phyloP scores from a whole-genome alignment of 2,113 vertebrate species.

The Astatoreochromis straeleni region DNA sequence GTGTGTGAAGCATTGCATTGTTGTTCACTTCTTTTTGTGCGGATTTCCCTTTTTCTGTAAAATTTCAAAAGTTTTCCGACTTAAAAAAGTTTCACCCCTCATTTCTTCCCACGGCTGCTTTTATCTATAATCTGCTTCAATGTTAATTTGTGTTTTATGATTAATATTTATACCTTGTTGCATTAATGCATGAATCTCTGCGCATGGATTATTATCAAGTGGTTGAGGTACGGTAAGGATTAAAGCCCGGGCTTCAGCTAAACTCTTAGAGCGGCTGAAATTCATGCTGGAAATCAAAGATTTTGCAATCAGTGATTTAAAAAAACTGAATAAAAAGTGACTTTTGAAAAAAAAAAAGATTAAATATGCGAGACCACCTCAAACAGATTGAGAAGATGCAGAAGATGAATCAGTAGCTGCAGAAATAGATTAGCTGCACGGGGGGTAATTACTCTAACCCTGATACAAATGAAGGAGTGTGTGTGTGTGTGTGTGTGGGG shows the following conservation, averaged over 20 bases:
- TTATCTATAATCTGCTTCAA: background rate
- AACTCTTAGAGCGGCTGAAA: background rate
- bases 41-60: background rate
- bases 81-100: background rate
- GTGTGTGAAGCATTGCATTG: background rate
- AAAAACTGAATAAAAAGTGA: background rate
- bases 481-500: background rate
- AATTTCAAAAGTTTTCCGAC: background rate
- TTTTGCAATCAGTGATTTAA: background rate
- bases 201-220: background rate
- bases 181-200: background rate
- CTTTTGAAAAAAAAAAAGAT: background rate
- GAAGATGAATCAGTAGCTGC: constrained; percentile 46
- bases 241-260: background rate
- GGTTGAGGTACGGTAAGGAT: background rate
- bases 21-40: background rate
- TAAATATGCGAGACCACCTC: background rate
- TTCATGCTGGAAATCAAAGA: background rate
- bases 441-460: constrained; percentile 52
- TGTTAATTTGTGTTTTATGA: background rate
- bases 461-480: constrained; percentile 43
- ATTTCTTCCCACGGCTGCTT: background rate
- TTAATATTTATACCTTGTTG: background rate
- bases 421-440: constrained; percentile 48
- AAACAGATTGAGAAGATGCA: constrained; percentile 39